These are phyloP conservation scores for Frieseomelitta varia DNA, from an alignment of 1,140 invertebrate species.

Conservation along the genomic window DNA sequence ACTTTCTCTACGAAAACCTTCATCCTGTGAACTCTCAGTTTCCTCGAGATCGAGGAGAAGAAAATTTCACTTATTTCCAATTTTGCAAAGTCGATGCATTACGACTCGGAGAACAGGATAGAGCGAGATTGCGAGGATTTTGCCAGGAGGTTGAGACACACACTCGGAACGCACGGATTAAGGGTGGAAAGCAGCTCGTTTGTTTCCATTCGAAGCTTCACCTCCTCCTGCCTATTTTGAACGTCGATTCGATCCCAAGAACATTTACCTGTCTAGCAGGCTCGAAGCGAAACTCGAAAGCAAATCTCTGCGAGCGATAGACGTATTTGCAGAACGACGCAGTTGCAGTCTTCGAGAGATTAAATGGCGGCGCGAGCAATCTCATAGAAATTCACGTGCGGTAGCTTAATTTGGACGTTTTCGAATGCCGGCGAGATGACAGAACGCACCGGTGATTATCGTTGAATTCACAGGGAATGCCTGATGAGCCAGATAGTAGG, in stretches of 20 bases:
- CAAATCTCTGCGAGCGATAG: background rate
- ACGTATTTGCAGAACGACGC: background rate
- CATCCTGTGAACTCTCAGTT: background rate
- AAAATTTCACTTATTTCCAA: background rate
- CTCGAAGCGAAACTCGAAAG: background rate
- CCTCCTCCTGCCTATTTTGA: background rate
- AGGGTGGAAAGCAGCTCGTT: background rate
- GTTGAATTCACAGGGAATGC: background rate
- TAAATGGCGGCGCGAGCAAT: background rate
- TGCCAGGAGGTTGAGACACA: background rate
- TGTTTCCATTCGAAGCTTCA: background rate
- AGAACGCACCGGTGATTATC: background rate
- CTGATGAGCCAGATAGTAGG: background rate
- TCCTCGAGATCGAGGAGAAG: background rate
- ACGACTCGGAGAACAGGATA: slow-evolving; percentile 36
- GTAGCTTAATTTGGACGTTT: background rate
- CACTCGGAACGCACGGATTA: background rate
- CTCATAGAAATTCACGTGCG: background rate
- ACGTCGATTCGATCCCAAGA: background rate
- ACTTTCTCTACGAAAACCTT: background rate
- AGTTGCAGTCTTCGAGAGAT: background rate
- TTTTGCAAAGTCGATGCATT: slow-evolving; percentile 5
- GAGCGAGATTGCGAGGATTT: slow-evolving; percentile 19
- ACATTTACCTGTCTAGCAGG: background rate
- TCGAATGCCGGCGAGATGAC: background rate